Evolutionary conservation across 2,888 invertebrate genomes (phyloP).

Genomic region (Phoronis australis): DNA sequence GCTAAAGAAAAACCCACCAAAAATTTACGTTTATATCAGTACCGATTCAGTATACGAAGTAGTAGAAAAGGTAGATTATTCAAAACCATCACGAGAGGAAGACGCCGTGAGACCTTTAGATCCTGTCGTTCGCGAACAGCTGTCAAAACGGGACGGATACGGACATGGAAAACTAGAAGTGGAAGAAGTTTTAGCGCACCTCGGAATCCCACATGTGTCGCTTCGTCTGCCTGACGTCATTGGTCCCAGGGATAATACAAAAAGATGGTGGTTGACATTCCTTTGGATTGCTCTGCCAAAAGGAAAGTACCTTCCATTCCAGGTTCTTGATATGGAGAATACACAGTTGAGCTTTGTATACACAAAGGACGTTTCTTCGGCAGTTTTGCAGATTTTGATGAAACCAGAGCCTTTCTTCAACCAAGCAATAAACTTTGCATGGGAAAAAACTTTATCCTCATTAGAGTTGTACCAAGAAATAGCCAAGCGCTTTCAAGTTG

Average conservation of each 20-base stretch:
- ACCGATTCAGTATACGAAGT: constrained; percentile 56
- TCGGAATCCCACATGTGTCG: constrained; percentile 44
- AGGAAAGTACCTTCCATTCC: constrained; percentile 33
- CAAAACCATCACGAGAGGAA: constrained; percentile 35
- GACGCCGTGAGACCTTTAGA: constrained; percentile 50
- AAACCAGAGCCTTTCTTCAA: constrained; percentile 22
- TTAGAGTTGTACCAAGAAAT: constrained; percentile 38
- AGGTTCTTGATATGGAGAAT: constrained; percentile 37
- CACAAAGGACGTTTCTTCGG: constrained; percentile 51
- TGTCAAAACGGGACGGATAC: constrained; percentile 47
- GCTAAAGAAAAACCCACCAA: constrained; percentile 40
- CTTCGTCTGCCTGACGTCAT: constrained; percentile 55
- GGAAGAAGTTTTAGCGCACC: constrained; percentile 50
- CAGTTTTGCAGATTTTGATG: constrained; percentile 28
- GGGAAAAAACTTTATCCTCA: constrained; percentile 42
- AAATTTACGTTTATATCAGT: constrained; percentile 54
- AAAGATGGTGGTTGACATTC: constrained; percentile 55
- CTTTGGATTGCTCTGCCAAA: constrained; percentile 50
- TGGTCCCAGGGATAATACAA: constrained; percentile 54
- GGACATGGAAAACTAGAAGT: constrained; percentile 52
- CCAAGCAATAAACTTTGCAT: constrained; percentile 52
- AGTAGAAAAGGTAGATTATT: constrained; percentile 37
- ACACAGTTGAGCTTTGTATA: constrained; percentile 52
- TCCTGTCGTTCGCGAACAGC: constrained; percentile 29
- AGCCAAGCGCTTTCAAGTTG: constrained; percentile 17